Conservation (phyloP, 2,797 vertebrate species). For the Sebastes hubbsi region DNA sequence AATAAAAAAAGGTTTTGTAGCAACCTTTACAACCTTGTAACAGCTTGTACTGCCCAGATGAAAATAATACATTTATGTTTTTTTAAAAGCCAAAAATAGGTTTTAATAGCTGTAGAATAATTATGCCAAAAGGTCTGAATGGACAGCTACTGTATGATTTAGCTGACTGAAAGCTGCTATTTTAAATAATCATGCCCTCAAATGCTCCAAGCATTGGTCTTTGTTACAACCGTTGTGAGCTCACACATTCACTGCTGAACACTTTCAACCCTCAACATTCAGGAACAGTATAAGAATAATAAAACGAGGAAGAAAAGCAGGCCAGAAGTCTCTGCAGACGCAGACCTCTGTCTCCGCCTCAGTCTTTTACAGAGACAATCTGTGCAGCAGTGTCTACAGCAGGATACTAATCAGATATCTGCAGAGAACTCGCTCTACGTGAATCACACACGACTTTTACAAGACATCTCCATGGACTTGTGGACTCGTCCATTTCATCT, state of each 20-base stretch:
- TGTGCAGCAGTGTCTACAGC: conserved; percentile 46
- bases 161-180: not conserved
- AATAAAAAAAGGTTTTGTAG: not conserved
- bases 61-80: not conserved
- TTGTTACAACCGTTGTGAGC: not conserved
- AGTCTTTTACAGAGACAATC: conserved; percentile 12
- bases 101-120: not conserved
- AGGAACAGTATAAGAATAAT: not conserved
- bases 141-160: not conserved
- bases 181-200: not conserved
- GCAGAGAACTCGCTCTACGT: conserved; percentile 25
- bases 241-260: not conserved
- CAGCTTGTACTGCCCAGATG: not conserved
- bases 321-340: not conserved
- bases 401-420: conserved; percentile 58
- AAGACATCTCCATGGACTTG: conserved; percentile 43
- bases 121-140: not conserved
- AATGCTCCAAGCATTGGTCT: not conserved
- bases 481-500: conserved; percentile 36
- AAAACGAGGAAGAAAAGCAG: not conserved
- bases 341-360: conserved; percentile 1
- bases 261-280: not conserved
- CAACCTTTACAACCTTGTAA: not conserved
- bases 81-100: not conserved
- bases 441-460: conserved; percentile 61